These are phyloP conservation scores for Diacarnus erythraeanus DNA, from an alignment of 37 sponge, comb jelly and placozoan species.

Conservation along the genomic window DNA sequence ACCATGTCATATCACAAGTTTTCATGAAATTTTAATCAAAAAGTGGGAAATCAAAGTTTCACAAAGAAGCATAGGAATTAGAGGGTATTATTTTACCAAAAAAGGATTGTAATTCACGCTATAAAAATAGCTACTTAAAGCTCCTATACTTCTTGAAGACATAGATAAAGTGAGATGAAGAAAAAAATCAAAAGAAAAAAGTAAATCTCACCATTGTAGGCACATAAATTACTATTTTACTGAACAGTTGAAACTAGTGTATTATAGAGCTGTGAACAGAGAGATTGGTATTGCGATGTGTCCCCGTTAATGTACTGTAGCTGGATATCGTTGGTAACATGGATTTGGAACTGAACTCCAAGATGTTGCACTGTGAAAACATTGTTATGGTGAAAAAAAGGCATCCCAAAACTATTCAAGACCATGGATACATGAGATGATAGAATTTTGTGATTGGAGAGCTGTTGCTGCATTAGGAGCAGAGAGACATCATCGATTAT, in stretches of 20 bases:
- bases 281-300: slow-evolving; percentile 42
- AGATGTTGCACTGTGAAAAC: slow-evolving; percentile 36
- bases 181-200: too few species aligned
- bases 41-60: too few species aligned
- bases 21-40: too few species aligned
- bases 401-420: slow-evolving; percentile 16
- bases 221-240: too few species aligned
- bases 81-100: too few species aligned
- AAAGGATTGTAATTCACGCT: too few species aligned
- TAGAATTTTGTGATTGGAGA: slow-evolving; percentile 10
- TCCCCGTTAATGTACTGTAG: slow-evolving; percentile 62
- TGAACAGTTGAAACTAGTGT: neutral
- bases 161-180: too few species aligned
- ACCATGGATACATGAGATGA: slow-evolving; percentile 31
- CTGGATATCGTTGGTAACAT: slow-evolving; percentile 49
- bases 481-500: neutral
- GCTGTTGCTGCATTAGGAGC: neutral
- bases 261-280: slow-evolving; percentile 43
- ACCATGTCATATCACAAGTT: too few species aligned
- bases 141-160: too few species aligned
- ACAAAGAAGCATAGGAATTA: too few species aligned
- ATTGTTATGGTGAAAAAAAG: slow-evolving; percentile 17
- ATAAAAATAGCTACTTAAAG: too few species aligned
- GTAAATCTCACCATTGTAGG: too few species aligned
- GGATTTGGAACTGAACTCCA: slow-evolving; percentile 42